Evolutionary conservation across 2,888 invertebrate genomes (phyloP), one percentile per base, ranked within the genome.

Genomic region (Allophyes oxyacanthae): DNA sequence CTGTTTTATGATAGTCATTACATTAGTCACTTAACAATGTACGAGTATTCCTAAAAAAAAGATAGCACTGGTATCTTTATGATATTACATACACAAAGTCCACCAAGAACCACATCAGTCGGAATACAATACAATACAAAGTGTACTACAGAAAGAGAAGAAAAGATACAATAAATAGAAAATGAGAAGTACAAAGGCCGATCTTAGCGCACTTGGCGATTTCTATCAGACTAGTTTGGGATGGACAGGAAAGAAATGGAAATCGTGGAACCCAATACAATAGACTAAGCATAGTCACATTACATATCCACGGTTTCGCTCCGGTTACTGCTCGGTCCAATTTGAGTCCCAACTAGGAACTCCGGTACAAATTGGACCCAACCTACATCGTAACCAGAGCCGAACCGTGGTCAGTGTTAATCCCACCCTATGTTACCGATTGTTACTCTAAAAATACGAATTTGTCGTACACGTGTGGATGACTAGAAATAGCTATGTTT

Each of bases 381-480:
- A 37, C 7, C 7, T 33, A 14, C 9, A 55, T 42, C 11, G 10
- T 46, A n/a, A 28, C 26, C 11, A 11, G 11, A 40, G 15, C 11
- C 9, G 6, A 7, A 44, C 34, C 13, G 13, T 34, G 26, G 6
- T 33, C 13, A 15, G 34, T n/a, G n/a, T n/a, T n/a, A n/a, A n/a
- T 28, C 9, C n/a, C 14, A 28, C 14, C 20, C 8, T 15, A 9
- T 45, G 14, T 43, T 11, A 25, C 36, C 25, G 41, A 7, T 7
- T 25, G 6, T 13, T 36, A 44, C 56, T 57, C 57, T 64, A 44
- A 57, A 57, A 64, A 64, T 49, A 58, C 41, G 49, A 46, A 38
- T 36, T 9, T 34, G 33, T 34, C 30, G 11, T 28, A 58, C 58
- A 70, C 58, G 58, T 64, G 65, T 26, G 34, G 38, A 40, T 32